Conservation (phyloP, 2,888 invertebrate genomes). For the Hirtodrosophila alboralis region DNA sequence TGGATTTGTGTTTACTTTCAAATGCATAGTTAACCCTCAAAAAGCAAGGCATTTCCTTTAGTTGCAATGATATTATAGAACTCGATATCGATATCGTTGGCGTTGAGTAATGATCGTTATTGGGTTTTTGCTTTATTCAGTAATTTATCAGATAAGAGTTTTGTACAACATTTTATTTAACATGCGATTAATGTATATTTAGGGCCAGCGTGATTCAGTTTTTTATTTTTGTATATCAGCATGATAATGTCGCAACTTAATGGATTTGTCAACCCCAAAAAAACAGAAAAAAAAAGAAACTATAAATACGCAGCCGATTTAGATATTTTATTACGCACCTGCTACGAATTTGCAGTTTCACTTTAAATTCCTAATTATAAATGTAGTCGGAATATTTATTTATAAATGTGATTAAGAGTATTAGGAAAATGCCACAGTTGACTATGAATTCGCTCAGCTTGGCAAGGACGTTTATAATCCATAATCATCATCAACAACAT, state of each 20-base stretch:
- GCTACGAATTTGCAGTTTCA: not conserved
- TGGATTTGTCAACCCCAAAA: slow-evolving; percentile 32
- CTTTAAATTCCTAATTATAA: slow-evolving; percentile 4
- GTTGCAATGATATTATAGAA: not conserved
- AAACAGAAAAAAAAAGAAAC: slow-evolving; percentile 2
- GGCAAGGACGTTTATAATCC: slow-evolving; percentile 60
- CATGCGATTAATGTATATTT: slow-evolving; percentile 40
- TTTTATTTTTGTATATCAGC: slow-evolving; percentile 9
- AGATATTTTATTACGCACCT: slow-evolving; percentile 6
- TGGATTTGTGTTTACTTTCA: slow-evolving; percentile 9
- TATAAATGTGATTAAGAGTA: slow-evolving; percentile 42
- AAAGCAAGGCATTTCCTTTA: not conserved
- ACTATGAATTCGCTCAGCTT: slow-evolving; percentile 28
- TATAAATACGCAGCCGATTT: not conserved
- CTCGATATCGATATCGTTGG: slow-evolving; percentile 29
- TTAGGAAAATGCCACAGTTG: slow-evolving; percentile 47
- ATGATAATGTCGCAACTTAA: slow-evolving; percentile 28
- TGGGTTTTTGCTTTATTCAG: slow-evolving; percentile 5
- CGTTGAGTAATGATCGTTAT: slow-evolving; percentile 43
- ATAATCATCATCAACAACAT: slow-evolving; percentile 47
- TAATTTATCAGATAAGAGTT: slow-evolving; percentile 39
- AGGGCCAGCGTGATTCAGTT: slow-evolving; percentile 32
- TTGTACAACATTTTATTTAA: slow-evolving; percentile 21
- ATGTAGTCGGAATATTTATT: not conserved
- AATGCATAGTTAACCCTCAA: not conserved